These are phyloP conservation scores for Bombus pascuorum DNA, from an alignment of 1,140 invertebrate species.

Conservation along the genomic window DNA sequence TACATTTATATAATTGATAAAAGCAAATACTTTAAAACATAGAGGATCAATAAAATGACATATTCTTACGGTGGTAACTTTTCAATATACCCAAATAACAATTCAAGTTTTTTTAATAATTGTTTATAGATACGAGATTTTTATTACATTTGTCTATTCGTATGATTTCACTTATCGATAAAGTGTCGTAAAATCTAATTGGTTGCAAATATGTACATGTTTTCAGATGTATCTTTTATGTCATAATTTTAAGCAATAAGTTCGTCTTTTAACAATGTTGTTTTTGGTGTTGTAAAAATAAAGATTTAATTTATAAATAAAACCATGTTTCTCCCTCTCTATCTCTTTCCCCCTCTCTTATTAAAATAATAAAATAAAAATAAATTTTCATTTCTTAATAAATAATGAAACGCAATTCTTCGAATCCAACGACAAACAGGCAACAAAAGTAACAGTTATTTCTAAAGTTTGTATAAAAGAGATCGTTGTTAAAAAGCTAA, in stretches of 20 bases:
- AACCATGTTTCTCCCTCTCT: not conserved
- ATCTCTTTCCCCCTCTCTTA: no score
- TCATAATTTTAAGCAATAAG: not conserved
- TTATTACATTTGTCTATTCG: not conserved
- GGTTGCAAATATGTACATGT: not conserved
- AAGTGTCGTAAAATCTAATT: not conserved
- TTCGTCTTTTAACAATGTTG: not conserved
- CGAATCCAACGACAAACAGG: no score
- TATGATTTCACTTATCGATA: not conserved
- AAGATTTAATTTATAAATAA: slow-evolving; percentile 13
- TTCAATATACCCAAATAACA: not conserved
- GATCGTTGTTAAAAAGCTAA: no score
- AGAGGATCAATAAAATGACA: not conserved
- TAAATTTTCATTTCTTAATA: no score
- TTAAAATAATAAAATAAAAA: no score
- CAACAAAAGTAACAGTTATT: no score
- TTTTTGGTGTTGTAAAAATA: slow-evolving; percentile 4
- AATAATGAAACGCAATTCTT: no score
- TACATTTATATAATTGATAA: slow-evolving; percentile 4
- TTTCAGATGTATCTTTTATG: not conserved
- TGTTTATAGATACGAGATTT: not conserved
- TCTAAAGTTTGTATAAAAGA: no score
- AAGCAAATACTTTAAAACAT: not conserved
- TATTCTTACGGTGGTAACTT: not conserved
- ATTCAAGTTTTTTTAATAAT: not conserved